Conservation (phyloP, 2,797 vertebrate species). For the Arremon brunneinucha region DNA sequence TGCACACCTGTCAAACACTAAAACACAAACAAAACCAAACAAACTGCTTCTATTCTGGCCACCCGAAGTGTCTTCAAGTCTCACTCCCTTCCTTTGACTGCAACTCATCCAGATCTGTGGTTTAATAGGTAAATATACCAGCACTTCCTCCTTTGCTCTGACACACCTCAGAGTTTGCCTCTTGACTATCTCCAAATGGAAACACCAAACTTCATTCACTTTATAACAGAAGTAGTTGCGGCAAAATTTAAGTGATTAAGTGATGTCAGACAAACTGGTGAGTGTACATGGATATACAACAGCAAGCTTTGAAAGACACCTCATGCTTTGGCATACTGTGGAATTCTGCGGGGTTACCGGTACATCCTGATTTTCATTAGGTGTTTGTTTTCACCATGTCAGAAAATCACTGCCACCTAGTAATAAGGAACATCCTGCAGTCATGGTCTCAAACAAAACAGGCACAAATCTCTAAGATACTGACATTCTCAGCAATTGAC, state of each 20-base stretch:
- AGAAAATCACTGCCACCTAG: not conserved
- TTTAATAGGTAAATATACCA: not conserved
- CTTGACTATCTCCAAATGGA: not conserved
- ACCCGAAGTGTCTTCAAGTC: not conserved
- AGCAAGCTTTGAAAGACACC: not conserved
- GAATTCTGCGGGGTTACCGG: not conserved
- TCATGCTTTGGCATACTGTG: not conserved
- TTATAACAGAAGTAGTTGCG: not conserved
- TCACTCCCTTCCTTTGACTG: not conserved
- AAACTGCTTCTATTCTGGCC: not conserved
- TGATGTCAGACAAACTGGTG: not conserved
- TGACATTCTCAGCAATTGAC: not conserved
- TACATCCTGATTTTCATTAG: not conserved
- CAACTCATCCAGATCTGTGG: not conserved
- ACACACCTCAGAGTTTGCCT: not conserved
- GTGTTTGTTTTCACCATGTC: not conserved
- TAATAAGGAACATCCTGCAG: not conserved
- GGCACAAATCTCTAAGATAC: not conserved
- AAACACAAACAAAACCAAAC: not conserved
- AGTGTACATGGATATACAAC: accelerated
- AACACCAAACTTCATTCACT: not conserved
- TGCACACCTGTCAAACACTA: not conserved
- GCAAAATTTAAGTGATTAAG: not conserved
- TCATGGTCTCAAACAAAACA: not conserved
- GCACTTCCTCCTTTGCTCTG: not conserved